Percentiles rank a stretch among this genome's conserved stretches.
Evolutionary conservation across 2,113 vertebrate genomes (phyloP).

Genomic region (Rattus rattus): DNA sequence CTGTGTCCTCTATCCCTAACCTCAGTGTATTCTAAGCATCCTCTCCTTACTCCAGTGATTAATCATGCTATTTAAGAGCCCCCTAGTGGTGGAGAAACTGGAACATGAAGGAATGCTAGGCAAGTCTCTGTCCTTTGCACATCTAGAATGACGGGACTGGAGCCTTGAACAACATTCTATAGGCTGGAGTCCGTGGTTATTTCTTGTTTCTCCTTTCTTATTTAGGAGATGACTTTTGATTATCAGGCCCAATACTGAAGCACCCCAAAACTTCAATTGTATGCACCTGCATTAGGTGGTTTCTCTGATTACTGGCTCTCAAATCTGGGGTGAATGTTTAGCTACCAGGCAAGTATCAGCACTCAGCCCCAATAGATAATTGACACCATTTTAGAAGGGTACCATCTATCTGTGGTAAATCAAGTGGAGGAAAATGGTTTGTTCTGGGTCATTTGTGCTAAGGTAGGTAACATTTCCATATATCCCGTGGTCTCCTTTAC

Average conservation of each 20-base stretch:
- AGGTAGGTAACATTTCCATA: conserved; percentile 70
- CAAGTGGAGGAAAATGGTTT: conserved; percentile 74
- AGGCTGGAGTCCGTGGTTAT: not conserved
- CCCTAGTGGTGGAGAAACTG: not conserved
- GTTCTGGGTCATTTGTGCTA: conserved; percentile 79
- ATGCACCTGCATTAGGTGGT: not conserved
- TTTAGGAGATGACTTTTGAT: not conserved
- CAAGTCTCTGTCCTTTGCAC: not conserved
- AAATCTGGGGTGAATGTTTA: not conserved
- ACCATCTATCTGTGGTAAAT: conserved; percentile 73
- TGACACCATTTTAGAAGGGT: conserved; percentile 51
- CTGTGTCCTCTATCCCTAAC: too few relatives aligned
- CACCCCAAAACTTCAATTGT: not conserved
- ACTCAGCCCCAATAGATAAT: conserved; percentile 55
- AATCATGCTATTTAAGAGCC: not conserved
- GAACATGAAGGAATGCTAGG: too few relatives aligned
- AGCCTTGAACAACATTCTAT: not conserved
- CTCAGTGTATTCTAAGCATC: not conserved
- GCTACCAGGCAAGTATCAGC: not conserved
- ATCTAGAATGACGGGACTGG: not conserved
- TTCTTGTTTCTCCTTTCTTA: conserved; percentile 29
- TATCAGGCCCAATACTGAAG: not conserved
- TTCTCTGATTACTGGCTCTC: not conserved
- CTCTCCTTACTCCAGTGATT: not conserved
- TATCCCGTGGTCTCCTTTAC: conserved; percentile 64